Conservation (phyloP, 2,888 invertebrate species). For the Andrena chrysosceles region DNA sequence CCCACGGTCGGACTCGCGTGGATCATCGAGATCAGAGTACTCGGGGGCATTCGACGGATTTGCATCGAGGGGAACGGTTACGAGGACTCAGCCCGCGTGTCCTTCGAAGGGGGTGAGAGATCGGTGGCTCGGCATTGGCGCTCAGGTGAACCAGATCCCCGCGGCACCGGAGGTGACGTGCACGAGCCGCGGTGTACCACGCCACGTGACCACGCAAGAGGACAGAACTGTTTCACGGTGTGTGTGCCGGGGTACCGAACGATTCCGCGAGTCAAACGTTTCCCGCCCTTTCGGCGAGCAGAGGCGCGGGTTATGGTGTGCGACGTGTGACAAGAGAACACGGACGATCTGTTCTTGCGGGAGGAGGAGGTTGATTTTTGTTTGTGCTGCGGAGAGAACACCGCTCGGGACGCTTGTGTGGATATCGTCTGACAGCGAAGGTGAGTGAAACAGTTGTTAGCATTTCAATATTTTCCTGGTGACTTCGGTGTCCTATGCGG, state of each 20-base stretch:
- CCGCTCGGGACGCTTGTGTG: slow-evolving; percentile 39
- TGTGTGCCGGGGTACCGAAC: slow-evolving; percentile 43
- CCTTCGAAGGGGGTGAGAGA: slow-evolving; percentile 23
- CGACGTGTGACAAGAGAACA: slow-evolving; percentile 57
- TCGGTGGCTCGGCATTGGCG: background rate
- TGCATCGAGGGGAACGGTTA: slow-evolving; percentile 35
- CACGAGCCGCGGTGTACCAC: slow-evolving; percentile 3
- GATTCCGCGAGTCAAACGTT: slow-evolving; percentile 2
- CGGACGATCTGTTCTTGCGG: slow-evolving; percentile 41
- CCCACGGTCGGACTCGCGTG: slow-evolving; percentile 24
- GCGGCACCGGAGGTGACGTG: background rate
- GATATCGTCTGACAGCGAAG: slow-evolving; percentile 55
- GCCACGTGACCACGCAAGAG: slow-evolving; percentile 54
- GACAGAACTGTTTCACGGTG: slow-evolving; percentile 9
- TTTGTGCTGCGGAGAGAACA: slow-evolving; percentile 39
- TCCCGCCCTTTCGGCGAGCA: background rate
- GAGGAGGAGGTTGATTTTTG: slow-evolving; percentile 15
- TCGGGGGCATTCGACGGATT: slow-evolving; percentile 37
- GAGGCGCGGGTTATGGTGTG: slow-evolving; percentile 47
- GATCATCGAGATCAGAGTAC: slow-evolving; percentile 38
- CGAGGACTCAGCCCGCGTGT: slow-evolving; percentile 10
- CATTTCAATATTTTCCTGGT: background rate
- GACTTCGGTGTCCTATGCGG: slow-evolving; percentile 1
- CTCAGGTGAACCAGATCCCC: slow-evolving; percentile 6
- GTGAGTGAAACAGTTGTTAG: slow-evolving; percentile 35